Conservation (phyloP, 2,888 invertebrate species). For the Rhogogaster chlorosoma region DNA sequence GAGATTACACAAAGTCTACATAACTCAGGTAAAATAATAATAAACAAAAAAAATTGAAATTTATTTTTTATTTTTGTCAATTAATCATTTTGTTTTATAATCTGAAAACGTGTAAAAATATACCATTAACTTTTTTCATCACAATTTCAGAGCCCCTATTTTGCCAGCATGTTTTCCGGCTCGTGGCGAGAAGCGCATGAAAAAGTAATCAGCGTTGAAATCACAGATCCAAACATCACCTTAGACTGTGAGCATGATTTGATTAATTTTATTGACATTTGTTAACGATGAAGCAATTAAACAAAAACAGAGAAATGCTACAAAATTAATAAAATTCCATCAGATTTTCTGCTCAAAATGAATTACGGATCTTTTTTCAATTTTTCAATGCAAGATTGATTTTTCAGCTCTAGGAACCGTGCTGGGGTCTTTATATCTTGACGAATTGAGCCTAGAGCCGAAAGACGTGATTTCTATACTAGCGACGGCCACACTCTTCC, state of each 20-base stretch:
- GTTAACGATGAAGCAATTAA: not conserved
- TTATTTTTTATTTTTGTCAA: not conserved
- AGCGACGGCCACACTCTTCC: slow-evolving; percentile 87
- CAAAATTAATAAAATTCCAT: not conserved
- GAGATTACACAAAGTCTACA: slow-evolving; percentile 88
- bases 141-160: slow-evolving; percentile 84
- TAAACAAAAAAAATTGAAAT: not conserved
- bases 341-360: not conserved
- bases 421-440: slow-evolving; percentile 88
- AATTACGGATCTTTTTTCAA: not conserved
- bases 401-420: slow-evolving; percentile 84
- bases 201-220: slow-evolving; percentile 84
- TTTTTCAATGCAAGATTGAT: slow-evolving; percentile 45
- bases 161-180: slow-evolving; percentile 90
- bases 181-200: slow-evolving; percentile 87
- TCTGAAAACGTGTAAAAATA: not conserved
- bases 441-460: slow-evolving; percentile 86
- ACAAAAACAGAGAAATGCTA: not conserved
- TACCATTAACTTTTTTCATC: not conserved
- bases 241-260: slow-evolving; percentile 80
- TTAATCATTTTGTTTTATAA: not conserved
- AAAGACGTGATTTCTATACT: slow-evolving; percentile 84
- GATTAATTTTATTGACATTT: not conserved
- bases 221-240: slow-evolving; percentile 86
- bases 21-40: slow-evolving; percentile 81